Conservation (phyloP, 1,140 invertebrate species). For the Drosophila elegans region DNA sequence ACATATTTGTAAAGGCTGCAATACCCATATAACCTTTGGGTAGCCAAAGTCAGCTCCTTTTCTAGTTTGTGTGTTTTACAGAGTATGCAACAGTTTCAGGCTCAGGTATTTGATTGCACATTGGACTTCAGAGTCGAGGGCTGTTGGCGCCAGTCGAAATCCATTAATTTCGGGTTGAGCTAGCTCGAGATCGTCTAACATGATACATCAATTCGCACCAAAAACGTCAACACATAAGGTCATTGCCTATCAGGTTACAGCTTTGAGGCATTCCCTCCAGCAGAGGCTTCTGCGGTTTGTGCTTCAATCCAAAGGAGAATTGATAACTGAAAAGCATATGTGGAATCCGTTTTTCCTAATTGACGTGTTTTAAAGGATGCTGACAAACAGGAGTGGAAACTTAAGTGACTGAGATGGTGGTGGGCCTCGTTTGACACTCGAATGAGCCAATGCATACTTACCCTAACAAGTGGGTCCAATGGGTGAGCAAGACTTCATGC, state of each 20-base stretch:
- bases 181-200: too few relatives aligned
- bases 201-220: too few relatives aligned
- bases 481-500: constrained; percentile 49
- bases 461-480: constrained; percentile 28
- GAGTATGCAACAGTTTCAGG: not conserved
- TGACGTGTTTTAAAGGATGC: constrained; percentile 21
- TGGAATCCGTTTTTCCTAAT: constrained; percentile 27
- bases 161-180: too few relatives aligned
- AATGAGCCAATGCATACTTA: constrained; percentile 39
- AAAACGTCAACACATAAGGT: too few relatives aligned
- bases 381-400: not conserved
- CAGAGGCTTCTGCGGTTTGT: too few relatives aligned
- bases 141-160: not conserved
- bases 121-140: not conserved
- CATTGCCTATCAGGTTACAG: too few relatives aligned
- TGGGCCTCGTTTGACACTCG: constrained; percentile 51
- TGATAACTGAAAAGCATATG: constrained; percentile 8
- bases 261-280: too few relatives aligned
- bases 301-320: constrained; percentile 16
- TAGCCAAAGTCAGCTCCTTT: too few relatives aligned
- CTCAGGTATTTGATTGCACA: constrained; percentile 7
- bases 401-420: not conserved
- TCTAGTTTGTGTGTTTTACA: too few relatives aligned
- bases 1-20: too few relatives aligned
- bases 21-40: too few relatives aligned